Percentiles rank a stretch among this genome's conserved stretches.
phyloP scores from a whole-genome alignment of 1,140 invertebrate genomes.

The Drosophila tropicalis region DNA sequence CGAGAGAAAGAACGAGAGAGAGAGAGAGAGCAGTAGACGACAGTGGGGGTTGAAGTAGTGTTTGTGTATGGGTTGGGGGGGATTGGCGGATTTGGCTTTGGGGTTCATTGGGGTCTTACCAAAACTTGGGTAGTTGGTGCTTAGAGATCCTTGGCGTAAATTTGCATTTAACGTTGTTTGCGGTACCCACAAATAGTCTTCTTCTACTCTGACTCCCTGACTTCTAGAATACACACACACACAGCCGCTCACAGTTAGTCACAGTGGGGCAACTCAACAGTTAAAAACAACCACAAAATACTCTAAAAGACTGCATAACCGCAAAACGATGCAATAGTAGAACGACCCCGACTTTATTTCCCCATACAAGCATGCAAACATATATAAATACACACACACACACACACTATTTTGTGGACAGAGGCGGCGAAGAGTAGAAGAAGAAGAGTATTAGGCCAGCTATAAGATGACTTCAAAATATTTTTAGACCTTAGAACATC shows the following conservation, averaged over 20 bases:
- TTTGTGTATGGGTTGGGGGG: not conserved
- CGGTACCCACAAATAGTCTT: slow-evolving; percentile 71
- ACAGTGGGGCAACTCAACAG: slow-evolving; percentile 43
- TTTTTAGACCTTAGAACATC: no score
- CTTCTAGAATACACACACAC: slow-evolving; percentile 23
- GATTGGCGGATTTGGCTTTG: not conserved
- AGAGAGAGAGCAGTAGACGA: not conserved
- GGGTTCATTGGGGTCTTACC: slow-evolving; percentile 13
- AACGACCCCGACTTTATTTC: slow-evolving; percentile 9
- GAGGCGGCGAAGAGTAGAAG: not conserved
- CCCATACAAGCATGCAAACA: slow-evolving; percentile 10
- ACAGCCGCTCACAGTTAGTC: slow-evolving; percentile 14
- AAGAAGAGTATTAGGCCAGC: no score
- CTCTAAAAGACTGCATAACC: slow-evolving; percentile 47
- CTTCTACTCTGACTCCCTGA: slow-evolving; percentile 6
- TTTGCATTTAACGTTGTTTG: slow-evolving; percentile 82
- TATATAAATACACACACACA: not conserved
- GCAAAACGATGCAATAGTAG: slow-evolving; percentile 51
- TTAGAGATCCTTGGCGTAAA: slow-evolving; percentile 58
- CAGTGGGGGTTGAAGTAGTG: not conserved
- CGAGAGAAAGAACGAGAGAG: not conserved
- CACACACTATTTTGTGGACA: not conserved
- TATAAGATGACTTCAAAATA: no score
- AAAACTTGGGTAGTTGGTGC: not conserved
- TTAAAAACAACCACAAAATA: slow-evolving; percentile 54